phyloP scores from a whole-genome alignment of 2,888 invertebrate genomes.

The Ophion obscuratus region DNA sequence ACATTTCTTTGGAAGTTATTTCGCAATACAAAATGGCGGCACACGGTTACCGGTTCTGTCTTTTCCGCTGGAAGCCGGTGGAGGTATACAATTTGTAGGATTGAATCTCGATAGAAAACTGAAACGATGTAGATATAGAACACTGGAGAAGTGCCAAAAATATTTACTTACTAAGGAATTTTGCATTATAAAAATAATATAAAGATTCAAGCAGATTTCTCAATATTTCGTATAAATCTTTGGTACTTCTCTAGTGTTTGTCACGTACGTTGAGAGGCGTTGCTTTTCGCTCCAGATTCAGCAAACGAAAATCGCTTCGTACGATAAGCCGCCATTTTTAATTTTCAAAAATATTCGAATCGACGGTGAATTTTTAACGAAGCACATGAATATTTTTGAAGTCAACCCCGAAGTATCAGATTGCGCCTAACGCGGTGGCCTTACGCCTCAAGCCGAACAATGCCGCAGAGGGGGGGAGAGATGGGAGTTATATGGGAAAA shows the following conservation, averaged over 20 bases:
- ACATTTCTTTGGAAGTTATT: background rate
- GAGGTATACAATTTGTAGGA: background rate
- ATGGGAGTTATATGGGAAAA: conserved; percentile 46
- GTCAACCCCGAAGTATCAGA: background rate
- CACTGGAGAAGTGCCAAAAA: conserved; percentile 3
- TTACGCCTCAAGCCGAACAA: background rate
- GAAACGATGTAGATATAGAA: background rate
- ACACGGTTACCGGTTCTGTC: background rate
- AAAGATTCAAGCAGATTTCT: too few relatives aligned
- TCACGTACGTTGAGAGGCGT: too few relatives aligned
- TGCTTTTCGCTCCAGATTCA: too few relatives aligned
- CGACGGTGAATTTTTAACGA: background rate
- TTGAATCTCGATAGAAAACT: background rate
- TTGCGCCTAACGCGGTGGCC: background rate
- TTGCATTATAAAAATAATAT: background rate
- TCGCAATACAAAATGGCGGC: background rate
- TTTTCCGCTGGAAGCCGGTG: too few relatives aligned
- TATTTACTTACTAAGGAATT: background rate
- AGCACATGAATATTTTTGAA: background rate
- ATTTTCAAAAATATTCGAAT: background rate
- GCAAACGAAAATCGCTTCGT: too few relatives aligned
- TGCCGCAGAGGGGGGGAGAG: background rate
- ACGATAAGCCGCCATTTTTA: too few relatives aligned
- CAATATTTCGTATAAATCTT: too few relatives aligned
- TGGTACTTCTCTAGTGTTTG: too few relatives aligned